Percentiles rank a stretch among this genome's conserved stretches.
Conservation (phyloP, 2,797 vertebrate genomes). For the Holocentrus rufus region DNA sequence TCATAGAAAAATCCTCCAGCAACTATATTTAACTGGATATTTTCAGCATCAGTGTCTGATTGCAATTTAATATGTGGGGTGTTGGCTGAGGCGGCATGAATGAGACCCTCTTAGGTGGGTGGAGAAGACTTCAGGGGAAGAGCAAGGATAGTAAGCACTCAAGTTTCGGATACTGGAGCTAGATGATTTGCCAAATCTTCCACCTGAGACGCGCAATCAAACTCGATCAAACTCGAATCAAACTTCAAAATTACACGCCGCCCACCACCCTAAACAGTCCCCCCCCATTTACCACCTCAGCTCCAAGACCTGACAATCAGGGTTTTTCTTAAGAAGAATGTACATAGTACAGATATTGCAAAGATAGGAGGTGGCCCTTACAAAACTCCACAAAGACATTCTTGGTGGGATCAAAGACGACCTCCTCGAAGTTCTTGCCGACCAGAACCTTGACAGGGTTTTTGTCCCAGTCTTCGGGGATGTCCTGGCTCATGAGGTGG, state of each 20-base stretch:
- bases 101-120: constrained; percentile 29
- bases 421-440: constrained; percentile 96
- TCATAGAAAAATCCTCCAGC: constrained; percentile 31
- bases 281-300: not conserved
- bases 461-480: constrained; percentile 96
- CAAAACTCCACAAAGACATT: constrained; percentile 98
- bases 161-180: constrained; percentile 37
- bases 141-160: constrained; percentile 20
- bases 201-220: constrained; percentile 2
- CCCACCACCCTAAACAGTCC: not conserved
- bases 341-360: not conserved
- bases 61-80: constrained; percentile 27
- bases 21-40: constrained; percentile 52
- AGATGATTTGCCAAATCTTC: constrained; percentile 9
- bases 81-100: not conserved
- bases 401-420: constrained; percentile 89
- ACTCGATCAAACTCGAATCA: too few species aligned
- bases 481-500: constrained; percentile 98
- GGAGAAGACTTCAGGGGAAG: constrained; percentile 12
- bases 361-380: constrained; percentile 77
- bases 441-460: constrained; percentile 92
- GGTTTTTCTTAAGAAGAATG: not conserved
- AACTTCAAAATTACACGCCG: constrained; percentile 1
- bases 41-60: constrained; percentile 45
- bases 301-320: not conserved